Evolutionary conservation across 2,797 vertebrate genomes (phyloP).

Genomic region (Phataginus tricuspis): DNA sequence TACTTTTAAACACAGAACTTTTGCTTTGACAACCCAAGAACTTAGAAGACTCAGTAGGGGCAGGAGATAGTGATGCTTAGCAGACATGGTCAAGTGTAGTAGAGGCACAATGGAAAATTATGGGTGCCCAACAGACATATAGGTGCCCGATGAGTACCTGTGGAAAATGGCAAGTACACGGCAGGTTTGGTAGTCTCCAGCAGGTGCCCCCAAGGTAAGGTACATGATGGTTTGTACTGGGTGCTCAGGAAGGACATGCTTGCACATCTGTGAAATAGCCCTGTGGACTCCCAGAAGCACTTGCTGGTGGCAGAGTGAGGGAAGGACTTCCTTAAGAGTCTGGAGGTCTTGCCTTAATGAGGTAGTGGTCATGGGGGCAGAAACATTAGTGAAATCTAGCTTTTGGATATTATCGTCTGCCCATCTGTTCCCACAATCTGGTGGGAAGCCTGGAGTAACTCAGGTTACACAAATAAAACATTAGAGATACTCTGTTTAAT

Average conservation of each 20-base stretch:
- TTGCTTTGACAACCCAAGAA: neutral
- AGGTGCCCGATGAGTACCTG: neutral
- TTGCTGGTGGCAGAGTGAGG: neutral
- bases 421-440: neutral
- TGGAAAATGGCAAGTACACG: neutral
- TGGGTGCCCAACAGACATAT: neutral
- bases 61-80: neutral
- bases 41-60: neutral
- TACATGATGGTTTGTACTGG: neutral
- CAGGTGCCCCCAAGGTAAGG: neutral
- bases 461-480: constrained; percentile 35
- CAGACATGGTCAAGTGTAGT: neutral
- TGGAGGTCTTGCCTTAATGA: neutral
- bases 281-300: neutral
- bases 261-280: neutral
- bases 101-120: neutral
- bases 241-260: neutral
- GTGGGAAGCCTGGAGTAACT: neutral
- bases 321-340: neutral
- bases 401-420: neutral
- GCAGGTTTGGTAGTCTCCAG: neutral
- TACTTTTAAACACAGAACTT: neutral
- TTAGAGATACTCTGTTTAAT: neutral
- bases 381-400: neutral
- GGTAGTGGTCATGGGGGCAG: neutral